A percentile compares a stretch with the other conserved stretches of the same genome.
Evolutionary conservation across 1,140 invertebrate species (phyloP).

Genomic region (Bradynema listronoti): DNA sequence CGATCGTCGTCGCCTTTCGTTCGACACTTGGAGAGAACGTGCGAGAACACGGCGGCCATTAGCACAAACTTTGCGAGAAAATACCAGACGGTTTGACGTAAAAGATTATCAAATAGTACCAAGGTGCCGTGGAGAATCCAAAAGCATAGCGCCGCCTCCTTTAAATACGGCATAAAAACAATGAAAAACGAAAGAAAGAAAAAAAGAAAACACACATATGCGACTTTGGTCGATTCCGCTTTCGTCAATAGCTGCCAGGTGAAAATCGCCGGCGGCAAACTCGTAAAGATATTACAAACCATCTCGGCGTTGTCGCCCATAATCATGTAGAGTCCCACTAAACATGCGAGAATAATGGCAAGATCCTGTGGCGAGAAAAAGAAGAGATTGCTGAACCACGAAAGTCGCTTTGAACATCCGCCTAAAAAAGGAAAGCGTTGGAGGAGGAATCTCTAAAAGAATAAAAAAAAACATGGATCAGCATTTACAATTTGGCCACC

Average conservation of each 20-base stretch:
- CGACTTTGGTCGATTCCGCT: neutral
- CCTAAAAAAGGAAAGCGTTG: too few species aligned
- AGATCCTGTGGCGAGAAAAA: constrained; percentile 7
- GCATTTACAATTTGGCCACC: too few species aligned
- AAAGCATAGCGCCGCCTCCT: constrained; percentile 12
- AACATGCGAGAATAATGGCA: neutral
- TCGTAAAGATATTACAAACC: constrained; percentile 7
- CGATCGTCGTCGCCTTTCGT: too few species aligned
- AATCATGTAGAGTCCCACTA: constrained; percentile 2
- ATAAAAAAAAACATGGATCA: too few species aligned
- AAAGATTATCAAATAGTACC: constrained; percentile 4
- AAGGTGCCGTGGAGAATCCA: constrained; percentile 7
- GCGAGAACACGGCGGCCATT: constrained; percentile 9
- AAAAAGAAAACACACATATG: neutral
- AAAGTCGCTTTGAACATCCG: too few species aligned
- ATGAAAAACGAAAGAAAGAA: neutral
- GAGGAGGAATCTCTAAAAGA: too few species aligned
- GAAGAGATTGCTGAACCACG: too few species aligned
- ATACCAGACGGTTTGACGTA: constrained; percentile 9
- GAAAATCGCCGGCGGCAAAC: constrained; percentile 5
- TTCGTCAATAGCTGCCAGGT: constrained; percentile 1
- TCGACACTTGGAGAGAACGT: constrained; percentile 5
- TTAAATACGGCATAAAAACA: neutral
- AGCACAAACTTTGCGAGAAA: constrained; percentile 5
- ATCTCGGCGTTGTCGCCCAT: constrained; percentile 1